Base-by-base conservation (phyloP, 1,140 invertebrate species). In the Drosophila funebris region DNA sequence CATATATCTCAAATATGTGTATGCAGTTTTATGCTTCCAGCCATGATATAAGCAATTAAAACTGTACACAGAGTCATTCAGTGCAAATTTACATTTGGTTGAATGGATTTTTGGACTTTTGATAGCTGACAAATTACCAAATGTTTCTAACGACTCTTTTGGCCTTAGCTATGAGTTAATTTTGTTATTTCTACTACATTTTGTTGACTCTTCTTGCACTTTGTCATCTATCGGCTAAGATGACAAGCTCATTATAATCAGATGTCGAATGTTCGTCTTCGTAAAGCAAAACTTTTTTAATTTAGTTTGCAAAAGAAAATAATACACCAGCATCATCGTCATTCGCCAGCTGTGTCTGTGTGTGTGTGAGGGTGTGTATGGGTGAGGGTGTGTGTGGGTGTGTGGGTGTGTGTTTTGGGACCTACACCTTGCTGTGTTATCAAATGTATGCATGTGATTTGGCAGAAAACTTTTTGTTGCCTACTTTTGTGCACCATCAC, bases 251-350 rank as follows among this genome's bases (percentile, higher is more conserved):
- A 87, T 85, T 85, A 77, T 81, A 77, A 74, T 63, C 69, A 62
- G 50, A 69, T 52, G 20, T 16, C 72, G 33, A 79, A 66, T 29
- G 20, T 13, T 57, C 52, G 16, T 33, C 60, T 20, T 31, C 24
- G n/a, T n/a, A 13, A 36, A 39, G 11, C 37, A 63, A 37, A 85
- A 85, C 73, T 54, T 85, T 85, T 85, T 85, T 81, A 87, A 85
- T 81, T 87, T 85, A 81, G 82, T 87, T 70, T 74, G 16, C 27
- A n/a, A 81, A 85, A 87, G 60, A 84, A 83, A 84, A 83, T 82
- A 78, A 82, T 83, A 78, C 31, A 39, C 33, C 58, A 36, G 57
- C 50, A 76, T 76, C 72, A 68, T 58, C 74, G 48, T 48, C 73
- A 58, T 39, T 54, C 39, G 31, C 58, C 67, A 53, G 66, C 69